Evolutionary conservation across 2,113 vertebrate species (phyloP).

Genomic region (Mormyrus iriodes): DNA sequence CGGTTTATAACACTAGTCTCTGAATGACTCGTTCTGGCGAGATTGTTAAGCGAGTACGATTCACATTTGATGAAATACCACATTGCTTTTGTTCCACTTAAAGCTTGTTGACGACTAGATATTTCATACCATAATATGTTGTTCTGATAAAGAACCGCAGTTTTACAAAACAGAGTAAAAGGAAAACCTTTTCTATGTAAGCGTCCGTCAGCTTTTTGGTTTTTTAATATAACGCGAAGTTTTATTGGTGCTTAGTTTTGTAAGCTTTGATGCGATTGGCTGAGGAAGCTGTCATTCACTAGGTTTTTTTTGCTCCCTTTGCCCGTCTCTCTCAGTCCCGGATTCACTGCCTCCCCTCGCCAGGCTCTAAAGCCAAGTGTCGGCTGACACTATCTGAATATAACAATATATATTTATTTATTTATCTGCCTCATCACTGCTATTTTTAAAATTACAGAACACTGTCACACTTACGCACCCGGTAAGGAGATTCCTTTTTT

Average conservation of each 20-base stretch:
- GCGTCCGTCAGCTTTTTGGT: background rate
- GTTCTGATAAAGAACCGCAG: background rate
- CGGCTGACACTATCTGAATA: slow-evolving; percentile 29
- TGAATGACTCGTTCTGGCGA: background rate
- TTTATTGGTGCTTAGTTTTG: background rate
- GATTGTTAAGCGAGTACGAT: background rate
- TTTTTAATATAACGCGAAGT: background rate
- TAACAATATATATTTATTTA: slow-evolving; percentile 23
- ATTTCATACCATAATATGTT: background rate
- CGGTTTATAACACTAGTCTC: background rate
- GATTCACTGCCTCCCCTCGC: slow-evolving; percentile 26
- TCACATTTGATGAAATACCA: background rate
- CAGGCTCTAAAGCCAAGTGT: slow-evolving; percentile 28
- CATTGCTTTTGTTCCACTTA: background rate
- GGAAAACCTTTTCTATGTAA: slow-evolving; percentile 12
- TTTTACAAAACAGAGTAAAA: background rate
- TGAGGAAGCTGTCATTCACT: slow-evolving; percentile 6
- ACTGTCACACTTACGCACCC: slow-evolving; percentile 21
- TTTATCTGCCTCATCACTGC: background rate
- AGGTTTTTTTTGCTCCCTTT: slow-evolving; percentile 12
- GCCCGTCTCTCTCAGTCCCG: slow-evolving; percentile 22
- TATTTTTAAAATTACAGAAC: slow-evolving; percentile 12
- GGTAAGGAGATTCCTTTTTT: slow-evolving; percentile 33
- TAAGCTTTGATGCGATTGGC: slow-evolving; percentile 5
- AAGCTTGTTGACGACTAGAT: background rate